Conservation (phyloP, 1,140 invertebrate genomes). For the Apocrypta bakeri region DNA sequence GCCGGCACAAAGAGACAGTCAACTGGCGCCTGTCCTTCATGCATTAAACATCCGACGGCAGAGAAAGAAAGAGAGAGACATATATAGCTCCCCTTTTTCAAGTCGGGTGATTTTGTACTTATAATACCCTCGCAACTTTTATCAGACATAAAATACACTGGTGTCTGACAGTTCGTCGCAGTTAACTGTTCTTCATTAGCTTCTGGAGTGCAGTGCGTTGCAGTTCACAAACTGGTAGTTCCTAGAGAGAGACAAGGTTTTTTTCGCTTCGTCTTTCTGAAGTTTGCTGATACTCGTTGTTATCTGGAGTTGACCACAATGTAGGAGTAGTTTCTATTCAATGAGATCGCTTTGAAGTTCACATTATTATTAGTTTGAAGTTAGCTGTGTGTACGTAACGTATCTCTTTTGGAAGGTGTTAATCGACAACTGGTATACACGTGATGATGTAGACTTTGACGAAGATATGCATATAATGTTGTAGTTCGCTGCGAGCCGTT, state of each 20-base stretch:
- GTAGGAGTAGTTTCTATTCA: not conserved
- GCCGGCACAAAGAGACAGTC: not conserved
- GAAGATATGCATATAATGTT: not conserved
- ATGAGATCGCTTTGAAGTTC: constrained; percentile 2
- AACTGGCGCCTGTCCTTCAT: constrained; percentile 8
- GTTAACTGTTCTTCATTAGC: too few species aligned
- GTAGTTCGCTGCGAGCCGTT: not conserved
- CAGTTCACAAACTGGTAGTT: too few species aligned
- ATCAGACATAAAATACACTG: too few species aligned
- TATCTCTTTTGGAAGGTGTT: not conserved
- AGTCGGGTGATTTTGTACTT: not conserved
- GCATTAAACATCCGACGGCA: constrained; percentile 12
- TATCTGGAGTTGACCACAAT: not conserved
- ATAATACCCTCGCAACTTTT: too few species aligned
- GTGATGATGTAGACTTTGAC: not conserved
- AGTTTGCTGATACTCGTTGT: not conserved
- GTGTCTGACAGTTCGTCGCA: too few species aligned
- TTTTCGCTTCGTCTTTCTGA: too few species aligned
- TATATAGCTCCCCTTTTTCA: not conserved
- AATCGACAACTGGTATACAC: not conserved
- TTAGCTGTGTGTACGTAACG: not conserved
- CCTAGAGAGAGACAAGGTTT: too few species aligned
- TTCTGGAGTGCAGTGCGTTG: too few species aligned
- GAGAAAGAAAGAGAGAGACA: not conserved
- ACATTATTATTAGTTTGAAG: not conserved